A percentile compares a stretch with the other conserved stretches of the same genome.
Conservation (phyloP, 2,797 vertebrate species). For the Somateria mollissima region DNA sequence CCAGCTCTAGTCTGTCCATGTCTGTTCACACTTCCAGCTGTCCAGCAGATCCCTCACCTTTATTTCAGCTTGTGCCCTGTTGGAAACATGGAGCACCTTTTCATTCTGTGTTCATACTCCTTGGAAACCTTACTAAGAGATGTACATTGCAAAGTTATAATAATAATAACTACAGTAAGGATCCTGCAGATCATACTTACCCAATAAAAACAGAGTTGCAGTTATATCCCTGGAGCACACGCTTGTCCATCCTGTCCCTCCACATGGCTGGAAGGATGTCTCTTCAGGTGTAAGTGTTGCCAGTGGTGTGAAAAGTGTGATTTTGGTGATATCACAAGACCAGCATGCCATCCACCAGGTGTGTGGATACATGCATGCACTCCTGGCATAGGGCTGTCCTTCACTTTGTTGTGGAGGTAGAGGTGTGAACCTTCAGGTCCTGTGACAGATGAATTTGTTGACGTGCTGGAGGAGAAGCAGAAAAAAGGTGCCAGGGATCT, state of each 20-base stretch:
- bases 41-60: not conserved
- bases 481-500: not conserved
- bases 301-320: not conserved
- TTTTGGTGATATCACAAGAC: not conserved
- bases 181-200: not conserved
- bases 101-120: not conserved
- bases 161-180: not conserved
- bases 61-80: not conserved
- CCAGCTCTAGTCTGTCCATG: rapidly evolving
- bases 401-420: not conserved
- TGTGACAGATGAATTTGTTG: not conserved
- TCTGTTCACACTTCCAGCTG: not conserved
- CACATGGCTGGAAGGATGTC: rapidly evolving
- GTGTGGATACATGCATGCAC: rapidly evolving
- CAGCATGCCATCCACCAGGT: rapidly evolving
- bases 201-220: not conserved
- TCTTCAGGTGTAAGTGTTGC: not conserved
- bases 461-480: rapidly evolving
- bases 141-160: not conserved
- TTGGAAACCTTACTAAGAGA: not conserved
- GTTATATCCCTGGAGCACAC: not conserved
- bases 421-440: too few species aligned
- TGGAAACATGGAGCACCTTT: not conserved
- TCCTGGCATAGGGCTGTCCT: not conserved
- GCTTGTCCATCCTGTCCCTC: not conserved